Percentiles rank a stretch among this genome's conserved stretches.
phyloP scores from a whole-genome alignment of 2,888 invertebrate species.

The Notodonta ziczac region DNA sequence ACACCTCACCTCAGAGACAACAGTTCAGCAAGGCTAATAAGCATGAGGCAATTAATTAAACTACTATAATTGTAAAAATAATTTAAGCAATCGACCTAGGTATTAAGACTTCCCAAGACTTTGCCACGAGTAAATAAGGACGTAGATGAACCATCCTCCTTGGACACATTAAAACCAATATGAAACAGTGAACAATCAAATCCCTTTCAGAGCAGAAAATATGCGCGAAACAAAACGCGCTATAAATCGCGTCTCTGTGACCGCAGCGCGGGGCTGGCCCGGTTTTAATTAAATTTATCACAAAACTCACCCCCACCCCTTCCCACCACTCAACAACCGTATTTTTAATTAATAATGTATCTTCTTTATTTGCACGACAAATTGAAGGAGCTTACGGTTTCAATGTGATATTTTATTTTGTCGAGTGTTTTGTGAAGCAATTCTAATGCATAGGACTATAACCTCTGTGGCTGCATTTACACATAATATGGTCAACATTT shows the following conservation, averaged over 20 bases:
- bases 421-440: no score
- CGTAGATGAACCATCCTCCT: neutral
- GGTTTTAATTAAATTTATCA: constrained; percentile 60
- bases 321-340: constrained; percentile 35
- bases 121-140: neutral
- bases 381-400: constrained; percentile 14
- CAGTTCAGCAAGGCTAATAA: no score
- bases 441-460: no score
- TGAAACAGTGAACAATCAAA: constrained; percentile 2
- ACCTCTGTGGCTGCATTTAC: no score
- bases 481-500: no score
- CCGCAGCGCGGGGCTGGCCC: constrained; percentile 37
- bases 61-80: no score
- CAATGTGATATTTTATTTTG: no score
- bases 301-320: constrained; percentile 38
- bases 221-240: constrained; percentile 15
- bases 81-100: no score
- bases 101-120: no score
- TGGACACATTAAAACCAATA: neutral
- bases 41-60: no score
- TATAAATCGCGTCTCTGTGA: constrained; percentile 34
- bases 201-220: constrained; percentile 18
- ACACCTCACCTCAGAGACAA: no score
- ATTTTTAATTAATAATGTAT: constrained; percentile 54
- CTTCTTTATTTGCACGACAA: constrained; percentile 32